Evolutionary conservation across 1,140 invertebrate genomes (phyloP), one percentile per base, ranked within the genome.

Genomic region (Marisa cornuarietis): DNA sequence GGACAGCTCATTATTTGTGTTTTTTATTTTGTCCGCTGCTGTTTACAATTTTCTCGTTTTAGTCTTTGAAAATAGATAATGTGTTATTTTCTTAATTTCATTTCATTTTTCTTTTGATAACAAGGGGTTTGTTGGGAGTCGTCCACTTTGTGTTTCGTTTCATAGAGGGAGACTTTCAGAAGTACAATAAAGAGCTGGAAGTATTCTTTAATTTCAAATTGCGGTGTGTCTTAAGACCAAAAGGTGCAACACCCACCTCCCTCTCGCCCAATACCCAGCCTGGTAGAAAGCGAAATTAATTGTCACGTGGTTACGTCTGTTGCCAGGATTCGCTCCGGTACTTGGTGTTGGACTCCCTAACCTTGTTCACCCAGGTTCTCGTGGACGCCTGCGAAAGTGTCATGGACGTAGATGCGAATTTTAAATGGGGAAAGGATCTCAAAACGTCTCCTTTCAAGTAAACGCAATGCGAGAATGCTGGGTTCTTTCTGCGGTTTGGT

Each of bases 281-380:
- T 2, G 24, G 24, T 65, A 11, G 8, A 9, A 31, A 22, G 13
- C 51, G 51, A 13, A 51, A 72, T 26, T 5, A 14, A 42, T 4
- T 58, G n/a, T 54, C 52, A 62, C n/a, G 20, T 51, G 8, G 16
- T 73, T 49, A 5, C 62, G 26, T 74, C 73, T 54, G 81, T 68
- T 87, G 88, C 31, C 87, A 95, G 94, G 93, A 94, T 83, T 93
- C 94, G 0, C 87, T 95, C n/a, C 91, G 94, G 63, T 92, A 92
- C 84, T 91, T 95, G 62, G 92, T 95, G 5, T 90, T 93, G 82
- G 93, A 93, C 77, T 95, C 95, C 0, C 92, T 94, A 76, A 84
- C 87, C 10, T 90, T 91, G 77, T 95, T 93, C 79, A 92, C 93
- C 3, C 89, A 90, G 24, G 90, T 94, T 84, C 91, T 95, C 14